These are phyloP conservation scores for Centropus bengalensis DNA, from an alignment of 2,113 vertebrate species.

Conservation along the genomic window DNA sequence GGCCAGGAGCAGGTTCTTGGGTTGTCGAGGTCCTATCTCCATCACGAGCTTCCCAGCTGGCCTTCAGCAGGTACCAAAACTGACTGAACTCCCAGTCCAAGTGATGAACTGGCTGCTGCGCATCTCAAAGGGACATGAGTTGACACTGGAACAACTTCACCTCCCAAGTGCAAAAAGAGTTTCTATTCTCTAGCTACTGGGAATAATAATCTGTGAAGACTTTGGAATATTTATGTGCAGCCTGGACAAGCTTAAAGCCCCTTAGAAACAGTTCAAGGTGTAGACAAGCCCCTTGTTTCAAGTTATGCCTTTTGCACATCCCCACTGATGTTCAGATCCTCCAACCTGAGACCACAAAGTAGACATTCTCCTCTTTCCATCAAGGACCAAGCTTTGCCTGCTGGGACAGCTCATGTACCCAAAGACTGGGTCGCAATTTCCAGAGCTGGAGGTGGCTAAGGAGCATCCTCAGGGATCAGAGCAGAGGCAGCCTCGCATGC, in stretches of 20 bases:
- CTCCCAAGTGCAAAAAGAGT: neutral
- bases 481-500: accelerated
- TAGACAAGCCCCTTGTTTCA: neutral
- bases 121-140: neutral
- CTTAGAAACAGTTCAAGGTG: neutral
- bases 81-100: neutral
- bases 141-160: neutral
- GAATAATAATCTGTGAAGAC: neutral
- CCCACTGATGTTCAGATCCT: neutral
- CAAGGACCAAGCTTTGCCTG: neutral
- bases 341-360: neutral
- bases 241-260: neutral
- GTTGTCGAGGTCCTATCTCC: neutral
- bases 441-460: neutral
- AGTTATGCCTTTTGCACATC: neutral
- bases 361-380: neutral
- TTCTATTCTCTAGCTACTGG: neutral
- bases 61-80: neutral
- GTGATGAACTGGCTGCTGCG: neutral
- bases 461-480: neutral
- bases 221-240: neutral
- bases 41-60: neutral
- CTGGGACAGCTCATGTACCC: accelerated
- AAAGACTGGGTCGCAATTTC: neutral
- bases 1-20: neutral